Evolutionary conservation across 2,797 vertebrate genomes (phyloP).

Genomic region (Chrysocyon brachyurus): DNA sequence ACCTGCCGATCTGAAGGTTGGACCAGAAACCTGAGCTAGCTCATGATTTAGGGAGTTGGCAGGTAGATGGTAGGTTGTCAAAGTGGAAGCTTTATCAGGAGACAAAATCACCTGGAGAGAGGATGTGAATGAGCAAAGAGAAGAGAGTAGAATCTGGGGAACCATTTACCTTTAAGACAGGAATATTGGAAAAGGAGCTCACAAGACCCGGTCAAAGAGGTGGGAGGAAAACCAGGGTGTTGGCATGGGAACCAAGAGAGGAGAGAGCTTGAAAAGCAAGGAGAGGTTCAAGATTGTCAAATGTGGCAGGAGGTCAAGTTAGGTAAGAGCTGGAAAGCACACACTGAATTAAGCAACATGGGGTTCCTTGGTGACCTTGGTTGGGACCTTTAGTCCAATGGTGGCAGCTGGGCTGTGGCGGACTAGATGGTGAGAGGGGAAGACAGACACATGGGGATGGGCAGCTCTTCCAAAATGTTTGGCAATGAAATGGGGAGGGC

Average conservation of each 20-base stretch:
- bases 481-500: neutral
- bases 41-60: neutral
- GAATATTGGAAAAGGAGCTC: neutral
- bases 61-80: neutral
- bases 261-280: neutral
- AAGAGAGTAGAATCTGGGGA: neutral
- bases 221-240: neutral
- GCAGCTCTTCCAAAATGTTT: neutral
- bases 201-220: neutral
- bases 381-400: neutral
- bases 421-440: neutral
- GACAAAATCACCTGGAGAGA: neutral
- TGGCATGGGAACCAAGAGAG: neutral
- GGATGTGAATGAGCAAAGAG: neutral
- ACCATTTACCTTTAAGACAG: neutral
- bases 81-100: neutral
- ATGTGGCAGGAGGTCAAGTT: neutral
- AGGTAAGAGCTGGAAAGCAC: neutral
- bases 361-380: neutral
- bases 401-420: too few species aligned
- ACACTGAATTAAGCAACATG: rapidly evolving
- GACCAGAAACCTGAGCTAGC: neutral
- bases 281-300: neutral
- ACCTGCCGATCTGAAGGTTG: neutral
- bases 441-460: neutral